A percentile compares a stretch with the other conserved stretches of the same genome.
These are phyloP conservation scores for Zaprionus kolodkinae DNA, from an alignment of 1,140 invertebrate genomes.

Conservation along the genomic window DNA sequence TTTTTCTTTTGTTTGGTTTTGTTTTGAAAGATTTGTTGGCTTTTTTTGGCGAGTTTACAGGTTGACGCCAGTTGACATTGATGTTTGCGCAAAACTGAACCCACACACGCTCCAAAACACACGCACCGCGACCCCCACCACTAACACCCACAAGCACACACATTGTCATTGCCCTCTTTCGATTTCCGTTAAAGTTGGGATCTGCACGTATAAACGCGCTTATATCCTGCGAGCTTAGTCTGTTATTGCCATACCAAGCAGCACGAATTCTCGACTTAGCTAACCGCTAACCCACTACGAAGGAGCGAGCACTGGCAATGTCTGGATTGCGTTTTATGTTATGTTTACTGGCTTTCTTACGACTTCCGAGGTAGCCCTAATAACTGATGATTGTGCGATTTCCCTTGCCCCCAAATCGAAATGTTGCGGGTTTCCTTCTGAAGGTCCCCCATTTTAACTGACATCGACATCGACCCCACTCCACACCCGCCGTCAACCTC, in stretches of 20 bases:
- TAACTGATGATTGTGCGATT: slow-evolving; percentile 82
- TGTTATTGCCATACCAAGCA: slow-evolving; percentile 49
- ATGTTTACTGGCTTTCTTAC: slow-evolving; percentile 67
- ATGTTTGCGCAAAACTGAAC: slow-evolving; percentile 20
- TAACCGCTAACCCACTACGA: slow-evolving; percentile 29
- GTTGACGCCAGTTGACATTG: slow-evolving; percentile 51
- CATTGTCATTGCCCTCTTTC: slow-evolving; percentile 55
- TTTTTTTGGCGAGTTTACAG: slow-evolving; percentile 56
- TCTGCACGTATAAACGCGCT: slow-evolving; percentile 40
- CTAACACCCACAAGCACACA: neutral
- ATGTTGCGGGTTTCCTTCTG: slow-evolving; percentile 35
- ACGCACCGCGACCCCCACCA: neutral
- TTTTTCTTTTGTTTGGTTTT: slow-evolving; percentile 55
- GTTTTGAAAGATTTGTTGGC: slow-evolving; percentile 72
- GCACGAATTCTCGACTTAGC: slow-evolving; percentile 25
- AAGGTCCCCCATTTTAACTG: neutral
- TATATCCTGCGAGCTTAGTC: slow-evolving; percentile 69
- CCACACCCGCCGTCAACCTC: neutral
- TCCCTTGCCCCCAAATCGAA: slow-evolving; percentile 30
- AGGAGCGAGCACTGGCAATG: slow-evolving; percentile 31
- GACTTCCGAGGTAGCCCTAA: slow-evolving; percentile 75
- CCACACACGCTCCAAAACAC: slow-evolving; percentile 19
- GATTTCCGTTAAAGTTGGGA: slow-evolving; percentile 58
- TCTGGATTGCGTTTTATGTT: slow-evolving; percentile 48
- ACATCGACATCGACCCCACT: neutral